phyloP scores from a whole-genome alignment of 2,797 vertebrate species.

The Poeciliopsis infans region DNA sequence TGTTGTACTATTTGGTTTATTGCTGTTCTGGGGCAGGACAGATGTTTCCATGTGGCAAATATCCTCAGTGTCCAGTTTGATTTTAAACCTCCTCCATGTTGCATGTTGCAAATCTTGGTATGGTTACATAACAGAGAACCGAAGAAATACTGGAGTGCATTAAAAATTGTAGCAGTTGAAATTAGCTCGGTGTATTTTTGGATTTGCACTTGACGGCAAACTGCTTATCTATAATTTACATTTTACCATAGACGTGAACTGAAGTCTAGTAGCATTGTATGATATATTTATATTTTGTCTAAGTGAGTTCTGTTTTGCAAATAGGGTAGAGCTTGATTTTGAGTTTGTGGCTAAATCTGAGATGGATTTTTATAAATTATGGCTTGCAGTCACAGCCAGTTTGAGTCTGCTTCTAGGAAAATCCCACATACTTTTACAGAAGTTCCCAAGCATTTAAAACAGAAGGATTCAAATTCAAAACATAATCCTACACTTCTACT shows the following conservation, averaged over 20 bases:
- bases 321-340: not conserved
- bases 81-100: slow-evolving; percentile 10
- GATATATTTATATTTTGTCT: not conserved
- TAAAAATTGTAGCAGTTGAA: not conserved
- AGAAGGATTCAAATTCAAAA: not conserved
- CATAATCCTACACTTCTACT: not conserved
- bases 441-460: not conserved
- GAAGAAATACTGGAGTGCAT: not conserved
- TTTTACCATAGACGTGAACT: not conserved
- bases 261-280: not conserved
- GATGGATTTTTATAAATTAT: not conserved
- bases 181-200: not conserved
- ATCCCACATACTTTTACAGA: not conserved
- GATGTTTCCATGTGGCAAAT: slow-evolving; percentile 56
- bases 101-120: slow-evolving; percentile 3
- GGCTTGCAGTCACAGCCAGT: not conserved
- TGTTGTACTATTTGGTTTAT: slow-evolving; percentile 25
- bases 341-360: not conserved
- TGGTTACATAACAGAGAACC: not conserved
- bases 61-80: slow-evolving; percentile 43
- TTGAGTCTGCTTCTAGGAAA: not conserved
- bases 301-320: not conserved
- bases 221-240: not conserved
- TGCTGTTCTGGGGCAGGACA: slow-evolving; percentile 11
- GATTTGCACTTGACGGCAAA: not conserved